Percentiles rank a stretch among this genome's conserved stretches.
These are phyloP conservation scores for Lobophora halterata DNA, from an alignment of 2,888 invertebrate species.

Conservation along the genomic window DNA sequence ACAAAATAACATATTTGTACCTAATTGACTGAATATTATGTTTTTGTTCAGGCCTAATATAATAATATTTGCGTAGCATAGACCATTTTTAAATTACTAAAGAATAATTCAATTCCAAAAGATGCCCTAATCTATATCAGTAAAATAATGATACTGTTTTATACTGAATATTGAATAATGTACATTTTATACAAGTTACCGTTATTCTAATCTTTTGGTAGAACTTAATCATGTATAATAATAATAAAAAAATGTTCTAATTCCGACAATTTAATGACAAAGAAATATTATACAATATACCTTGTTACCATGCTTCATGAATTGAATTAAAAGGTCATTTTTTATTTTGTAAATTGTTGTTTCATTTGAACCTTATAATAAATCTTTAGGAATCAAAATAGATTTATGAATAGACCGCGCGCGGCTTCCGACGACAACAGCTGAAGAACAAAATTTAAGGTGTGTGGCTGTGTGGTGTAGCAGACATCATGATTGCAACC, in stretches of 20 bases:
- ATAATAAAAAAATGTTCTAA: slow-evolving; percentile 74
- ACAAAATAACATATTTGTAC: slow-evolving; percentile 30
- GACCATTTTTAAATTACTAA: slow-evolving; percentile 59
- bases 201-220: slow-evolving; percentile 75
- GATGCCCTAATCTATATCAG: slow-evolving; percentile 54
- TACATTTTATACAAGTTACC: slow-evolving; percentile 80
- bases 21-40: slow-evolving; percentile 52
- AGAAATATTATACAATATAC: slow-evolving; percentile 74
- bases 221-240: slow-evolving; percentile 68
- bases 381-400: no score
- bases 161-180: slow-evolving; percentile 65
- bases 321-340: slow-evolving; percentile 79
- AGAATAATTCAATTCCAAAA: slow-evolving; percentile 62
- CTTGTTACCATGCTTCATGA: slow-evolving; percentile 80
- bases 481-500: no score
- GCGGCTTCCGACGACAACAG: background rate
- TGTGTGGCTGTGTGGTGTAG: no score
- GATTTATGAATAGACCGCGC: no score
- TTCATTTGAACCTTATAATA: slow-evolving; percentile 52
- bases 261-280: slow-evolving; percentile 57
- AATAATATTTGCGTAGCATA: slow-evolving; percentile 57
- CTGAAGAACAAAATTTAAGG: background rate
- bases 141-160: slow-evolving; percentile 71
- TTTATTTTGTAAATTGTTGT: slow-evolving; percentile 71
- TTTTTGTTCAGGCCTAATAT: slow-evolving; percentile 65